phyloP scores from a whole-genome alignment of 2,888 invertebrate genomes.

The Sminthurides aquaticus region DNA sequence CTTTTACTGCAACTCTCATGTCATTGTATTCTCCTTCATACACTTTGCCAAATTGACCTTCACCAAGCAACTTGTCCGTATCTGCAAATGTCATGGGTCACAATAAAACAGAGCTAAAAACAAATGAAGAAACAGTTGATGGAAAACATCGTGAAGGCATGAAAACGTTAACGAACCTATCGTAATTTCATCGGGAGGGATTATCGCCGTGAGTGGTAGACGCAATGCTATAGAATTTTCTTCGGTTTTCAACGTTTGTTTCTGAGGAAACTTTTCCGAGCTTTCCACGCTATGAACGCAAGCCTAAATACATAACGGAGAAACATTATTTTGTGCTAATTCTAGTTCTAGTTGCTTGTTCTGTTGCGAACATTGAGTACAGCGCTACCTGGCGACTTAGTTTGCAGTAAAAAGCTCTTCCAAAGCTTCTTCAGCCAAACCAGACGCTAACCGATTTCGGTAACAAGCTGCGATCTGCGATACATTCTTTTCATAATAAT shows the following conservation, averaged over 20 bases:
- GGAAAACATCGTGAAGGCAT: too few species aligned
- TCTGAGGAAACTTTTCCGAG: neutral
- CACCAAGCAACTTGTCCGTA: neutral
- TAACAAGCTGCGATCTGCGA: too few species aligned
- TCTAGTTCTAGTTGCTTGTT: too few species aligned
- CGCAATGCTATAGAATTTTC: neutral
- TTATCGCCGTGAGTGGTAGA: neutral
- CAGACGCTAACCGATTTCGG: neutral
- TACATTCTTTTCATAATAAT: neutral
- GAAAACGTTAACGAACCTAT: neutral
- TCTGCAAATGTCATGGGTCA: too few species aligned
- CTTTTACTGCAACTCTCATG: neutral
- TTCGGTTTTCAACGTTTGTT: neutral
- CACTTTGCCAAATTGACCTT: neutral
- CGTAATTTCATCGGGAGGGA: neutral
- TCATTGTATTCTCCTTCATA: neutral
- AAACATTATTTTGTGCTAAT: too few species aligned
- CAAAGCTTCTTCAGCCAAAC: neutral
- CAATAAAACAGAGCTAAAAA: too few species aligned
- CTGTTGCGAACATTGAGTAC: too few species aligned
- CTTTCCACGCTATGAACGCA: too few species aligned
- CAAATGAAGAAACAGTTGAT: too few species aligned
- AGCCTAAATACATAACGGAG: too few species aligned
- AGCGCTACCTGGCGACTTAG: too few species aligned
- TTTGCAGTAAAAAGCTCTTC: neutral